Evolutionary conservation across 2,797 vertebrate genomes (phyloP).

Genomic region (Propithecus deckenii): DNA sequence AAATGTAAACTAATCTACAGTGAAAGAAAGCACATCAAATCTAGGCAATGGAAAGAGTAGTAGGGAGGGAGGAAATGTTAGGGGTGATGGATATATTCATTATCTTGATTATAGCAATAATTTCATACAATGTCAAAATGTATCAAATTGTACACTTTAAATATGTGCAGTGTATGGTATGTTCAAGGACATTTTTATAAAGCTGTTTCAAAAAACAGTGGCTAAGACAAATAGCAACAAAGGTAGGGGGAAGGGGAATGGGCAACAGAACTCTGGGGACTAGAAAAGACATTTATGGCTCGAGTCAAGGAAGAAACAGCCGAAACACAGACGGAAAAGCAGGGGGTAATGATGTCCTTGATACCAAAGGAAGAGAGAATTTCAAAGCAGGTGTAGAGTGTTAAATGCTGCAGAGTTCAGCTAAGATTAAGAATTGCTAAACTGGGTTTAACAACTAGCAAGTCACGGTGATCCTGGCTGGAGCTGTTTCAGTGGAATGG

Average conservation of each 20-base stretch:
- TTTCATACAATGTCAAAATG: background rate
- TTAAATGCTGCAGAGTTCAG: background rate
- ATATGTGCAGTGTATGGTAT: background rate
- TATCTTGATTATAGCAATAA: background rate
- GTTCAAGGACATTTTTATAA: background rate
- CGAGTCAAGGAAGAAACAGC: background rate
- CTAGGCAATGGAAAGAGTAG: background rate
- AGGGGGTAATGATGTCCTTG: background rate
- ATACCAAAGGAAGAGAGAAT: background rate
- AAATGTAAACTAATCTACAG: background rate
- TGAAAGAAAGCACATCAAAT: background rate
- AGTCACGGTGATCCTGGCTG: background rate
- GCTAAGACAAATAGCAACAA: background rate
- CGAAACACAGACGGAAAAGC: constrained; percentile 14
- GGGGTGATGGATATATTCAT: background rate
- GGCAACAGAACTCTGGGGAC: background rate
- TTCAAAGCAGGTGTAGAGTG: background rate
- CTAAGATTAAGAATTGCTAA: background rate
- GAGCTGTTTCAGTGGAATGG: background rate
- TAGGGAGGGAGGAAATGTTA: background rate
- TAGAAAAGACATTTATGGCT: background rate
- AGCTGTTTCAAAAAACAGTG: background rate
- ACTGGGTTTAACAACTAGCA: background rate
- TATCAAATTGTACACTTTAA: background rate
- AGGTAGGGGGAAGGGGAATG: too few species aligned